Base-by-base conservation (phyloP, 2,113 vertebrate species). In the Erythrocercus mccallii region DNA sequence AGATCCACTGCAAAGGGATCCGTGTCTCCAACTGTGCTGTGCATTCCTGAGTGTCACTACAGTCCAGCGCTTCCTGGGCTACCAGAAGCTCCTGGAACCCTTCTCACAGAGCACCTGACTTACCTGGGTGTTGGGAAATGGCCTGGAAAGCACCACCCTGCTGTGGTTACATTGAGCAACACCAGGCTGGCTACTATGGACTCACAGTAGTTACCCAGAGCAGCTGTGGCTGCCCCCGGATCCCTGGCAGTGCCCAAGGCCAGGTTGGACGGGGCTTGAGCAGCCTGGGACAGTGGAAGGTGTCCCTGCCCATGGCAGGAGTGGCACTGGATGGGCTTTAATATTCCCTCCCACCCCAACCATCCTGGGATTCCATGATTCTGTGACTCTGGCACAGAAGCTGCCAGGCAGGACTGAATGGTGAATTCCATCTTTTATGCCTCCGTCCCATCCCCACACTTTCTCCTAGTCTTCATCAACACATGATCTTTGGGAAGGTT, bases 181-280 rank as follows among this genome's bases (percentile, higher is more conserved):
- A 18, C 38, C 19, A 33, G 40, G 18, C 25, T 50, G 38, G 21
- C n/a, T 40, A 8, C 50, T 24, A 3, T 1, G 8, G 71, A 28
- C 50, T 21, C 37, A 21, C 11, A 35, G 53, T 0, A 30, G 24
- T 1, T 27, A 11, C 24, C n/a, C 78, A 31, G 61, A 54, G 54
- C 0, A 40, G 40, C 47, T 65, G 66, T 19, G 66, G 31, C 42
- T 82, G 61, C 14, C 17, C 53, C 53, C 37, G 66, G 47, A 58
- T 33, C 51, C 37, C 68, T 61, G 24, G n/a, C 0, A 68, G 16
- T n/a, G 38, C 2, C 53, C 61, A 27, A 61, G 30, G 21, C 30
- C 61, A 54, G n/a, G 11, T 0, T 61, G 38, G 45, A 68, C 0
- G 0, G 38, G 38, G n/a, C n/a, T 82, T 25, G 87, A 82, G 40